Conservation (phyloP, 2,797 vertebrate genomes). For the Scyliorhinus canicula region DNA sequence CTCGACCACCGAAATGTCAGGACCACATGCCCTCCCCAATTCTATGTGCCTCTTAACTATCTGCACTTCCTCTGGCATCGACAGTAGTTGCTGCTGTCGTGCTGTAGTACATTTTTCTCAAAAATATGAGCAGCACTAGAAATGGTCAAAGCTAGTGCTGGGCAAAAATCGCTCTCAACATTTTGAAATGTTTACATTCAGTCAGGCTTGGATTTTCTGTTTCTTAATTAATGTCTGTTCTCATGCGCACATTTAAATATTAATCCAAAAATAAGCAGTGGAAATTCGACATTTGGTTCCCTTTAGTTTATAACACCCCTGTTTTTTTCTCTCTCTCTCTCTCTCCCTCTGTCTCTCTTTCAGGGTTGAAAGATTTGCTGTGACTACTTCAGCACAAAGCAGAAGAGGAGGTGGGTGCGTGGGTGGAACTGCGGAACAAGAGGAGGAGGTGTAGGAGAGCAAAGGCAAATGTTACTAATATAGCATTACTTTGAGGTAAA, state of each 20-base stretch:
- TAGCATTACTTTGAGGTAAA: conserved; percentile 35
- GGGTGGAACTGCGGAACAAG: conserved; percentile 33
- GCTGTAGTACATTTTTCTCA: not conserved
- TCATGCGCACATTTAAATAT: not conserved
- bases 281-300: not conserved
- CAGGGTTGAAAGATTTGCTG: conserved; percentile 25
- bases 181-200: not conserved
- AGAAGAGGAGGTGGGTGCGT: conserved; percentile 23
- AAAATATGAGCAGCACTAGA: not conserved
- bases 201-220: not conserved
- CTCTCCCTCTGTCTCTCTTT: not conserved
- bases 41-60: not conserved
- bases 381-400: conserved; percentile 10
- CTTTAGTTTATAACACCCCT: conserved; percentile 4
- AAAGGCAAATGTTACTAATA: conserved; percentile 37
- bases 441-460: conserved; percentile 30
- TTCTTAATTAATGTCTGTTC: not conserved
- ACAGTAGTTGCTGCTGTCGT: not conserved
- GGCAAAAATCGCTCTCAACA: too few species aligned
- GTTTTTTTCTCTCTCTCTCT: not conserved
- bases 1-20: not conserved
- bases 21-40: not conserved
- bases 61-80: not conserved
- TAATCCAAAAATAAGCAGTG: conserved; percentile 14
- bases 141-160: not conserved